Evolutionary conservation across 53 echinoderm and acorn worm genomes (phyloP), one percentile per base, ranked within the genome.

Genomic region (Hippasteria phrygiana): DNA sequence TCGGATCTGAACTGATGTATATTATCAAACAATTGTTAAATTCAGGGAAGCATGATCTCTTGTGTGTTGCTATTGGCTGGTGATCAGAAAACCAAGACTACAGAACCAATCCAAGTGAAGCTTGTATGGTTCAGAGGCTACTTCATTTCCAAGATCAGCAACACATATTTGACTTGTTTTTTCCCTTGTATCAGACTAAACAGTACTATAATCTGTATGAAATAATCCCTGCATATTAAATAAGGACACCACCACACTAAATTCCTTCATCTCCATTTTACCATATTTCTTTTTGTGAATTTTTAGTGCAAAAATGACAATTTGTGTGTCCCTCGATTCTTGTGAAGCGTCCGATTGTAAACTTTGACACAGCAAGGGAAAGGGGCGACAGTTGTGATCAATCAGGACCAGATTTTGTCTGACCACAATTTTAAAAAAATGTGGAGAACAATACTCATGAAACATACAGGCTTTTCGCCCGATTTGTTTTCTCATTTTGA

Each of bases 131-230:
- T n/a, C n/a, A n/a, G n/a, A 59, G n/a, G 16, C 2, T 17, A 7
- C 5, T 16, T 54, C 12, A 47, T 34, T 76, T 51, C 1, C 10
- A 48, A 51, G 14, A 34, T 48, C 1, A 34, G 31, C 76, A 76
- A 34, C 76, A 76, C 53, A 53, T 50, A 54, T 24, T 50, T 53
- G 0, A 50, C 20, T 50, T 27, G 16, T 31, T 27, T 46, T 47
- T 34, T 69, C 12, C 76, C 53, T 34, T 76, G 53, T 12, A 35
- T 76, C 14, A 76, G 8, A 31, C 31, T 33, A 51, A 76, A 76
- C 76, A 76, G 76, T 76, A 76, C 76, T 76, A 76, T 48, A 51
- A 33, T 76, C 76, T 53, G 76, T 76, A 76, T 53, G 53, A 76
- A 76, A 76, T 76, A 76, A n/a, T 51, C 76, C 51, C 48, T 31